Evolutionary conservation across 2,888 invertebrate species (phyloP), one percentile per base, ranked within the genome.

Genomic region (Trachelus stipa): DNA sequence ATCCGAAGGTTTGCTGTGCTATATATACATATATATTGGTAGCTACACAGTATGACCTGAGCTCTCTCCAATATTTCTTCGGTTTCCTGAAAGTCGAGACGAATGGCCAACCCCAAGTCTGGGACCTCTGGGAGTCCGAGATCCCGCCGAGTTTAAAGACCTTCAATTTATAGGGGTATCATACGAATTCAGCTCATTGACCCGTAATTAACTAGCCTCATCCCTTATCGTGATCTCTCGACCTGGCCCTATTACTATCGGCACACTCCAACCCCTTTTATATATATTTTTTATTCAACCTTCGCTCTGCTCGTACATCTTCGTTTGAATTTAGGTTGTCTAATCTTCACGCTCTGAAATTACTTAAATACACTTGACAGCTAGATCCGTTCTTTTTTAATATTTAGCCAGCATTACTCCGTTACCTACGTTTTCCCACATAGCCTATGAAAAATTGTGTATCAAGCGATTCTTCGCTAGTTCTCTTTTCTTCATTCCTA

Each of bases 51-150:
- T 73, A 68, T 75, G 75, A 30, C n/a, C 34, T n/a, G 34, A 33
- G 73, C 34, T 78, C 76, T 77, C 80, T 79, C 77, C 81, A 80
- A 85, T 85, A 85, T 84, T 81, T 83, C 81, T 82, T 77, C 81
- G 80, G 76, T 81, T 84, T 84, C 80, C 83, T 79, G 80, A 69
- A 75, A 81, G 79, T 81, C 77, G 73, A 34, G 73, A 73, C 34
- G 73, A 73, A 73, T 73, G 34, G 73, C 73, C 73, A 12, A 11
- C n/a, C 12, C 31, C 73, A 4, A n/a, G 12, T 30, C 69, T 33
- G 69, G 69, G 33, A 69, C 69, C 69, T 69, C 69, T 12, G 69
- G 34, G 34, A n/a, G 15, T n/a, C 73, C 31, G 4, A n/a, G n/a
- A 33, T 15, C 33, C 71, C 71, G 15, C 30, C 12, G 34, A 33